These are phyloP conservation scores for Neoscelio sp. DNA, from an alignment of 2,888 invertebrate genomes.

Conservation along the genomic window DNA sequence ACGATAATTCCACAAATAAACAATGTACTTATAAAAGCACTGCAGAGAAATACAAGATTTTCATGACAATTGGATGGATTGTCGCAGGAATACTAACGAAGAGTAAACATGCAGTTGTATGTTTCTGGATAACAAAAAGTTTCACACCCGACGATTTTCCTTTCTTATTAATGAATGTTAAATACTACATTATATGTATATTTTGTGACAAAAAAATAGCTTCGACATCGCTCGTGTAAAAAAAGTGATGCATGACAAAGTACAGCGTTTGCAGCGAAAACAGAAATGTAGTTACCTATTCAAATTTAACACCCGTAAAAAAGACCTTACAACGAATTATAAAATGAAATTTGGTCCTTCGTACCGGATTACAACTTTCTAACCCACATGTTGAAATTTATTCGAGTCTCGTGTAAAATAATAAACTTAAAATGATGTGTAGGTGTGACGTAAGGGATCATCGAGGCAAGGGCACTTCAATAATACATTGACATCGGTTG, in stretches of 20 bases:
- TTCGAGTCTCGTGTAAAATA: no score
- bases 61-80: slow-evolving; percentile 67
- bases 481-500: slow-evolving; percentile 45
- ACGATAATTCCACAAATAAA: slow-evolving; percentile 71
- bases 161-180: slow-evolving; percentile 35
- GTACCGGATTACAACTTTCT: no score
- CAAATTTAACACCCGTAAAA: no score
- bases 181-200: slow-evolving; percentile 28
- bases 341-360: no score
- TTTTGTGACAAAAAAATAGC: slow-evolving; percentile 14
- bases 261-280: slow-evolving; percentile 6
- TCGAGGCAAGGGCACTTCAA: slow-evolving; percentile 31
- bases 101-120: slow-evolving; percentile 37
- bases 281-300: no score
- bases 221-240: neutral
- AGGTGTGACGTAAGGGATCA: slow-evolving; percentile 33
- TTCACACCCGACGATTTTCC: slow-evolving; percentile 18
- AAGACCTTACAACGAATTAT: no score
- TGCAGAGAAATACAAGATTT: slow-evolving; percentile 20
- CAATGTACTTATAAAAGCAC: slow-evolving; percentile 23
- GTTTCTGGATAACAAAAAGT: slow-evolving; percentile 11
- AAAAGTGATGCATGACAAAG: neutral
- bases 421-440: neutral
- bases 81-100: slow-evolving; percentile 72
- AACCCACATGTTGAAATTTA: no score